phyloP scores from a whole-genome alignment of 1,140 invertebrate genomes.

The Drosophila bocqueti region DNA sequence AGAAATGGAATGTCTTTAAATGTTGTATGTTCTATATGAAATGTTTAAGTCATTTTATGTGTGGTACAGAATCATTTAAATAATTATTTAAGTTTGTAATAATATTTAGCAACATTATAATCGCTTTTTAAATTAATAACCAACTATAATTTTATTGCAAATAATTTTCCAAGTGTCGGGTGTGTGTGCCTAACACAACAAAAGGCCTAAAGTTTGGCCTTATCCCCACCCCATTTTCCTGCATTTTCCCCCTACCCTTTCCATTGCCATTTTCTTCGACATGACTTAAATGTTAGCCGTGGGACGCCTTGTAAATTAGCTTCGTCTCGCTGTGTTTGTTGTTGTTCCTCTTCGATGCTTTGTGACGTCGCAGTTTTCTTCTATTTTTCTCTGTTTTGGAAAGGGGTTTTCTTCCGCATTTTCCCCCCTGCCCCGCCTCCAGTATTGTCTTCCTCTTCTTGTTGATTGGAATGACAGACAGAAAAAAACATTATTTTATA shows the following conservation, averaged over 20 bases:
- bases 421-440: neutral
- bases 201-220: conserved; percentile 45
- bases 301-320: conserved; percentile 81
- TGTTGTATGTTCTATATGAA: neutral
- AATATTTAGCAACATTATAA: neutral
- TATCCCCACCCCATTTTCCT: neutral
- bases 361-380: conserved; percentile 67
- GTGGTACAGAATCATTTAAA: too few relatives aligned
- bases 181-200: conserved; percentile 25
- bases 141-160: neutral
- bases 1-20: neutral
- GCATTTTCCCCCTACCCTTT: neutral
- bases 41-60: neutral
- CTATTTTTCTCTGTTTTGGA: conserved; percentile 31
- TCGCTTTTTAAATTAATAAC: neutral
- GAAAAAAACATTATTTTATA: conserved; percentile 82
- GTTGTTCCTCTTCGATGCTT: conserved; percentile 36
- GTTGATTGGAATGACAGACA: conserved; percentile 72
- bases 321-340: conserved; percentile 44
- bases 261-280: conserved; percentile 20
- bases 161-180: conserved; percentile 4
- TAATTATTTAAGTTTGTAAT: neutral
- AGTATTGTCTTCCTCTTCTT: conserved; percentile 34
- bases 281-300: conserved; percentile 72
- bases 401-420: conserved; percentile 48